A percentile compares a stretch with the other conserved stretches of the same genome.
phyloP scores from a whole-genome alignment of 2,113 vertebrate species.

The Lagenorhynchus albirostris region DNA sequence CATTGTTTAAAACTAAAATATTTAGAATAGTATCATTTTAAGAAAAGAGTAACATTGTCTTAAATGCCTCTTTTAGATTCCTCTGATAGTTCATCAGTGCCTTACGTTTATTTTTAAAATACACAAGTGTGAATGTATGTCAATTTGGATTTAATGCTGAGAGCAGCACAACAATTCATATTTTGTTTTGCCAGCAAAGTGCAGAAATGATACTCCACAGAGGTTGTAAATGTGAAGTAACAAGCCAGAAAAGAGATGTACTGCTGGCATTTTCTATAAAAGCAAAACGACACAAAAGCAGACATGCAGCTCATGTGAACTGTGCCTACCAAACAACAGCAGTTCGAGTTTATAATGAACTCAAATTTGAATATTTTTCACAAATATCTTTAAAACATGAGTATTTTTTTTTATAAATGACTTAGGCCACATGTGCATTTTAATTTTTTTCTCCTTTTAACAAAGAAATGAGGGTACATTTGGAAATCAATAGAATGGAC shows the following conservation, averaged over 20 bases:
- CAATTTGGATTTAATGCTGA: background rate
- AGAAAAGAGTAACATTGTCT: background rate
- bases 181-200: background rate
- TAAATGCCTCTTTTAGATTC: slow-evolving; percentile 8
- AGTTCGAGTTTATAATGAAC: background rate
- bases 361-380: background rate
- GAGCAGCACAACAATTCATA: background rate
- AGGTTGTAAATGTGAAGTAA: background rate
- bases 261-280: background rate
- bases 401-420: background rate
- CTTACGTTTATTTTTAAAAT: slow-evolving; percentile 29
- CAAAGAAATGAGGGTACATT: background rate
- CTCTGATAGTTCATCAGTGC: background rate
- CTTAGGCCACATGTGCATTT: background rate
- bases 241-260: background rate
- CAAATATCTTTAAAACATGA: background rate
- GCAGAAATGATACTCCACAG: background rate
- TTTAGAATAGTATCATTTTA: background rate
- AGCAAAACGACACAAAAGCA: background rate
- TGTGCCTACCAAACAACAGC: background rate
- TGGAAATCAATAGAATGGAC: background rate
- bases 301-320: background rate
- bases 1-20: background rate
- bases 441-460: background rate
- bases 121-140: background rate